phyloP scores from a whole-genome alignment of 2,888 invertebrate species.

The Tupiocoris notatus region DNA sequence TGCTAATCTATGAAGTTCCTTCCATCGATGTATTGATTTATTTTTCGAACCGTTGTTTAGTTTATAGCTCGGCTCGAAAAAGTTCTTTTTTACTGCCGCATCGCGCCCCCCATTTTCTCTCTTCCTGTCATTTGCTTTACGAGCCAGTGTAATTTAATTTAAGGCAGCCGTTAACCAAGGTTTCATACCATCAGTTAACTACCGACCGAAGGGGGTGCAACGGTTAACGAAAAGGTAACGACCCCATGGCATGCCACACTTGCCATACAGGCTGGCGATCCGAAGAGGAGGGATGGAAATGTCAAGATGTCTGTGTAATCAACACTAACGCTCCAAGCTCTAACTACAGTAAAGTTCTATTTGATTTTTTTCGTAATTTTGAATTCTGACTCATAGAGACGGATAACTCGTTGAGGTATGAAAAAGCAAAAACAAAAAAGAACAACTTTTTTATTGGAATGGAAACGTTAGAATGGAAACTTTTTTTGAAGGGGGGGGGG shows the following conservation, averaged over 20 bases:
- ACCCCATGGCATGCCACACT: not conserved
- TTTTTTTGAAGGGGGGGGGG: too few species aligned
- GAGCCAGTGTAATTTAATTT: constrained; percentile 5
- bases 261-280: too few species aligned
- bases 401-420: too few species aligned
- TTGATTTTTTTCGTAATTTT: not conserved
- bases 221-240: not conserved
- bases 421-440: too few species aligned
- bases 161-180: constrained; percentile 1
- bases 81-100: not conserved
- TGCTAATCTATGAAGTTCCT: too few species aligned
- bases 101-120: not conserved
- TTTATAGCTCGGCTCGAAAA: not conserved
- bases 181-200: constrained; percentile 1
- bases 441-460: too few species aligned
- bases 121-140: not conserved
- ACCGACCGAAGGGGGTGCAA: not conserved
- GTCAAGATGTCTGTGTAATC: not conserved
- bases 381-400: not conserved
- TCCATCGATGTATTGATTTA: too few species aligned
- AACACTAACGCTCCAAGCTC: not conserved
- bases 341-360: not conserved
- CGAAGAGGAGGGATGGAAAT: not conserved
- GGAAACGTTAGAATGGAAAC: too few species aligned
- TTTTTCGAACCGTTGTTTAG: too few species aligned